These are phyloP conservation scores for Platycheirus albimanus DNA, from an alignment of 2,888 invertebrate species.

Conservation along the genomic window DNA sequence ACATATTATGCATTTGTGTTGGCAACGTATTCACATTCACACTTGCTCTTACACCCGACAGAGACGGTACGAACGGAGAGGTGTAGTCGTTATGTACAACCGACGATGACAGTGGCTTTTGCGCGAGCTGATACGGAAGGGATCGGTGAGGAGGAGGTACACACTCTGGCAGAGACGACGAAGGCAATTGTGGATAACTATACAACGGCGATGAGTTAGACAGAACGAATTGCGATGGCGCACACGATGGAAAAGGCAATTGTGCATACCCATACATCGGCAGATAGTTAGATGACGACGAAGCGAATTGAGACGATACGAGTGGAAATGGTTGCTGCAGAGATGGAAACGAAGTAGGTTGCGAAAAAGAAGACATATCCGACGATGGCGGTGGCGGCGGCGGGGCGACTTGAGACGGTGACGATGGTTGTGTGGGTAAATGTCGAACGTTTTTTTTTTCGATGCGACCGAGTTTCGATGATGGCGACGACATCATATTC, in stretches of 20 bases:
- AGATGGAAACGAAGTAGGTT: neutral
- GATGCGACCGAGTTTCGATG: neutral
- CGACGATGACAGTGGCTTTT: neutral
- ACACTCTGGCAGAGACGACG: neutral
- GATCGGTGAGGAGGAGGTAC: neutral
- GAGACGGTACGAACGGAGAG: neutral
- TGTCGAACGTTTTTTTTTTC: neutral
- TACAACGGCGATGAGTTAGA: no score
- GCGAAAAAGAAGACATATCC: neutral
- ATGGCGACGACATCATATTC: neutral
- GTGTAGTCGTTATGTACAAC: neutral
- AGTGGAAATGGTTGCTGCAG: neutral
- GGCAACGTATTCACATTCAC: neutral
- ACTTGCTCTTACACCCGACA: neutral
- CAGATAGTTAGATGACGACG: neutral
- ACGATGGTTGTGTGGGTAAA: neutral
- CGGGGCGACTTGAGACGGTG: neutral
- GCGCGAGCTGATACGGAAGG: neutral
- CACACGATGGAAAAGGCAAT: neutral
- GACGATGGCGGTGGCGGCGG: no score
- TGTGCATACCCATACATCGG: neutral
- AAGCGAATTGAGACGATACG: neutral
- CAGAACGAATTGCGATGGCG: no score
- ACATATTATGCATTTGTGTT: neutral
- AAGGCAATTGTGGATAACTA: neutral